Evolutionary conservation across 2,113 vertebrate genomes (phyloP), one percentile per base, ranked within the genome.

Genomic region (Emydura subglobosa): DNA sequence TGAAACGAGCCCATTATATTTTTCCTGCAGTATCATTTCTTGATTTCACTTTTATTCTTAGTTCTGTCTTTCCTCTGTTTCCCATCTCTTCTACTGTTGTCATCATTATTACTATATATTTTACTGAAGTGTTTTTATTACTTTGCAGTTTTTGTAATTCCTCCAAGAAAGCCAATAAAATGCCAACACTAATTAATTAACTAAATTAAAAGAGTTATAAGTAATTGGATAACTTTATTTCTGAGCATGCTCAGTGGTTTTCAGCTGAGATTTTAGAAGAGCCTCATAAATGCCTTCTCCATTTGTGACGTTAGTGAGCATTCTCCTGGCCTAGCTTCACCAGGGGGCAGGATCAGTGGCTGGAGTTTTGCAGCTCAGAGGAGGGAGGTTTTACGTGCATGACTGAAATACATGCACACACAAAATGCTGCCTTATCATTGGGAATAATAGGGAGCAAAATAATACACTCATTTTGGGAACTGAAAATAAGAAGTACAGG

Each of bases 401-500:
- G 87, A 34, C 61, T 94, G 94, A 95, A 92, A 82, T 78, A 83
- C 50, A 51, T 53, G 16, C 1, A 4, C 86, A 54, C 44, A 86
- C 10, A 78, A 96, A 96, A 21, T 87, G 65, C 85, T 96, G 92
- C 89, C 87, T 83, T 93, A 93, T 97, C 96, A 85, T 34, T 93
- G 96, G 92, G 91, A 96, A 93, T 94, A 95, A 95, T 76, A 92
- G 90, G 68, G 95, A 95, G 94, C 91, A 95, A 97, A 97, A 97
- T 97, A 96, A 95, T 94, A 95, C 85, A 91, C 85, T 90, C 97
- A 94, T 93, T 21, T 93, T 86, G 97, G 96, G 97, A 97, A 74
- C 93, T 72, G 96, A 94, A 97, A 96, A 97, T 94, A 92, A 97
- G 96, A 91, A 95, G 89, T 96, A 89, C 76, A 94, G 94, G 92